phyloP scores from a whole-genome alignment of 2,797 vertebrate genomes.

The Melanotaenia pygmaea region DNA sequence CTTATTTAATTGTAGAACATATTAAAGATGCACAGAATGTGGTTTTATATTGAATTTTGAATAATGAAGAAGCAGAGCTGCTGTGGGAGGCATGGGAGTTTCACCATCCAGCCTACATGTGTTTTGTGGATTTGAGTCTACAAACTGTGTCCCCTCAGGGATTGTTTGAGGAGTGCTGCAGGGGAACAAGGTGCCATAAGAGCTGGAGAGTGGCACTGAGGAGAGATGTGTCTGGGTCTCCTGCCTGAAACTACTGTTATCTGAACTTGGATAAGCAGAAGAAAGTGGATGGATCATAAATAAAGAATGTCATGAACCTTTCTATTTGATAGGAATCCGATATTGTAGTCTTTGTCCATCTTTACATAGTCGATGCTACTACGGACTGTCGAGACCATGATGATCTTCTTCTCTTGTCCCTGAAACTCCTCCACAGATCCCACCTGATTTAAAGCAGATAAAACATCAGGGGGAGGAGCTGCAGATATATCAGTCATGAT shows the following conservation, averaged over 20 bases:
- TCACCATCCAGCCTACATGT: neutral
- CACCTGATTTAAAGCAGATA: constrained; percentile 78
- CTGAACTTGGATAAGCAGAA: too few relatives aligned
- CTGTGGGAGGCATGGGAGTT: neutral
- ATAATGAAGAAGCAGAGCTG: neutral
- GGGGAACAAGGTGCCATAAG: too few relatives aligned
- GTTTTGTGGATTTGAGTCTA: too few relatives aligned
- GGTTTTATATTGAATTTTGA: neutral
- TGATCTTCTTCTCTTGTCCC: constrained; percentile 90
- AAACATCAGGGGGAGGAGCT: neutral
- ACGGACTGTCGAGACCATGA: constrained; percentile 92
- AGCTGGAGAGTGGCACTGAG: too few relatives aligned
- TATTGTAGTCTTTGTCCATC: constrained; percentile 88
- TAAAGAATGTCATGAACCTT: constrained; percentile 80
- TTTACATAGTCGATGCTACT: constrained; percentile 86
- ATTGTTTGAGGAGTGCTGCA: too few relatives aligned
- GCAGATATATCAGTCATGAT: too few relatives aligned
- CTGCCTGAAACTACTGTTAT: neutral
- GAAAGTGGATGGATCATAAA: too few relatives aligned
- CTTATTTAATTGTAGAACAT: neutral
- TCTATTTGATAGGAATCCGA: constrained; percentile 93
- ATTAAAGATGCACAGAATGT: neutral
- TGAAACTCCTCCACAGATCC: constrained; percentile 97
- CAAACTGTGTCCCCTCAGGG: too few relatives aligned
- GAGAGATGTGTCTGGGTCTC: neutral